phyloP scores from a whole-genome alignment of 2,888 invertebrate genomes.

The Anodontia alba region DNA sequence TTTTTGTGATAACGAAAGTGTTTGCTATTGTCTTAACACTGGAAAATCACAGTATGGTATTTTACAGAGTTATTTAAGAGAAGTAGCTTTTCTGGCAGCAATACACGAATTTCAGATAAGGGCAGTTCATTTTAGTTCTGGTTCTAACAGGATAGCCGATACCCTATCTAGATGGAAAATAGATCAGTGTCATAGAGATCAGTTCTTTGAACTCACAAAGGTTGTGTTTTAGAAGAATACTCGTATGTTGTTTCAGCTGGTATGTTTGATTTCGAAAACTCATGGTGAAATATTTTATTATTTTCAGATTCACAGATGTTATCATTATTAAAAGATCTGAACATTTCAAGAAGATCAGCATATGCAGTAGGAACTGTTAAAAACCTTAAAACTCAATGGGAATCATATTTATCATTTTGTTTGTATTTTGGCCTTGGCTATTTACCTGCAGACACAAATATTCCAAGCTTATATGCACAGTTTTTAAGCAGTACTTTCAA shows the following conservation, averaged over 20 bases:
- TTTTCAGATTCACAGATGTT: conserved; percentile 13
- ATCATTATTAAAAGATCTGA: neutral
- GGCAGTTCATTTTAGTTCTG: neutral
- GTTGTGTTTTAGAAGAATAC: neutral
- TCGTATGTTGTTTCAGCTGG: neutral
- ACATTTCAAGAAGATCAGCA: conserved; percentile 7
- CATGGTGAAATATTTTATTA: neutral
- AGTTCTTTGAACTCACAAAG: conserved; percentile 3
- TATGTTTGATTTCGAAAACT: neutral
- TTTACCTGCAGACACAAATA: neutral
- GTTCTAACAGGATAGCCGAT: conserved; percentile 13
- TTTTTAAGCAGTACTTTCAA: conserved; percentile 12
- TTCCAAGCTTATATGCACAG: conserved; percentile 13
- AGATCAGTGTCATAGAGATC: neutral
- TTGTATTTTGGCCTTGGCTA: conserved; percentile 15
- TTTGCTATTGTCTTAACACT: conserved; percentile 10
- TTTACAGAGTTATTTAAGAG: conserved; percentile 29
- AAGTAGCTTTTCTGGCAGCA: conserved; percentile 26
- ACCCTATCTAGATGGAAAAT: neutral
- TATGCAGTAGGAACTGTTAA: conserved; percentile 24
- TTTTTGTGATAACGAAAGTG: conserved; percentile 14
- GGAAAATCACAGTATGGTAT: conserved; percentile 18
- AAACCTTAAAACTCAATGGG: conserved; percentile 14
- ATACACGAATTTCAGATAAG: conserved; percentile 18
- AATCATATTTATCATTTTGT: conserved; percentile 25